Conservation (phyloP, 2,888 invertebrate genomes). For the Leptinotarsa peninsularis region DNA sequence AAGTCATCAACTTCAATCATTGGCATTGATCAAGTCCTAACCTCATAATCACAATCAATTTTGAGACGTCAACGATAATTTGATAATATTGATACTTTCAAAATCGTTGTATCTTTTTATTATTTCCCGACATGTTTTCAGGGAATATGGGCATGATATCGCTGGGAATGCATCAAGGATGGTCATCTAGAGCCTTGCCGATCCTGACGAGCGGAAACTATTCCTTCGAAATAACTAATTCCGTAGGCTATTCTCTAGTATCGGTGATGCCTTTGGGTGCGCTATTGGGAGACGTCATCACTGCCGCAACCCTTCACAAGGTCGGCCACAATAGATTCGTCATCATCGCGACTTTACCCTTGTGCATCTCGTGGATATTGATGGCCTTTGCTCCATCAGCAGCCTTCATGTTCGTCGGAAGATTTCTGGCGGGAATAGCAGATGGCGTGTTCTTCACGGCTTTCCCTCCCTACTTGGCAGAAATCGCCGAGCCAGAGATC, state of each 20-base stretch:
- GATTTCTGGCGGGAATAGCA: conserved; percentile 63
- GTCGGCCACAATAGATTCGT: conserved; percentile 76
- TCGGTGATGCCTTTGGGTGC: conserved; percentile 76
- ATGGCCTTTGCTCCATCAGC: conserved; percentile 72
- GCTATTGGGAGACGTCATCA: conserved; percentile 71
- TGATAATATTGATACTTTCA: too few species aligned
- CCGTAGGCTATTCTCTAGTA: conserved; percentile 73
- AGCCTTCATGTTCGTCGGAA: conserved; percentile 68
- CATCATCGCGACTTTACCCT: conserved; percentile 72
- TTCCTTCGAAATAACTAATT: conserved; percentile 67
- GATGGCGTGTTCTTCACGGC: conserved; percentile 39
- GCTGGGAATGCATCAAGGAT: conserved; percentile 67
- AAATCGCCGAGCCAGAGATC: conserved; percentile 41
- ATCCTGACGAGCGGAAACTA: conserved; percentile 67
- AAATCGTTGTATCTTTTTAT: not conserved
- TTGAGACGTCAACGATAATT: too few species aligned
- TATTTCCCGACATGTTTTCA: conserved; percentile 32
- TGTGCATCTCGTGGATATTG: conserved; percentile 74
- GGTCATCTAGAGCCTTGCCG: conserved; percentile 72
- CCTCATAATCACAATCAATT: too few species aligned
- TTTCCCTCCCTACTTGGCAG: conserved; percentile 36
- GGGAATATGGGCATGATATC: conserved; percentile 60
- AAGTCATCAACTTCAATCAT: too few species aligned
- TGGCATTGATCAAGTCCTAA: too few species aligned
- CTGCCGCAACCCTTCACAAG: conserved; percentile 72